Base-by-base conservation (phyloP, 2,113 vertebrate species). In the Centropristis striata region DNA sequence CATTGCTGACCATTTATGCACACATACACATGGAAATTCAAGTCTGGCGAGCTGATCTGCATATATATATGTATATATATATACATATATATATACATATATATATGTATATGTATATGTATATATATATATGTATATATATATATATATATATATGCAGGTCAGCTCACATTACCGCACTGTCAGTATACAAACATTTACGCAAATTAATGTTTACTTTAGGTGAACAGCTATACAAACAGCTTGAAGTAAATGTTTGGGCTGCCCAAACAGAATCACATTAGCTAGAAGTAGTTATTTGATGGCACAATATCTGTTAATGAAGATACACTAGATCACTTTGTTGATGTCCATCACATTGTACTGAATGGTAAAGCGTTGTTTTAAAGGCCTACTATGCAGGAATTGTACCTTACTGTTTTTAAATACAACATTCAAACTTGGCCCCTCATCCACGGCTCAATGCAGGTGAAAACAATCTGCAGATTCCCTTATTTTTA, bases 1-100 rank as follows among this genome's bases (percentile, higher is more conserved):
- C 46, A 50, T 39, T 66, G 47, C 53, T 61, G 51, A 41, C 36
- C 53, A 16, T 14, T 41, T 20, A 77, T 23, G 53, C 67, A 58
- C 1, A 69, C 61, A 36, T 16, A 28, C 15, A 20, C 13, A 47
- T 18, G 23, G 4, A 41, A 42, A 25, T 55, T 36, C 12, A 59
- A 27, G n/a, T n/a, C n/a, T n/a, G n/a, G n/a, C n/a, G n/a, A n/a
- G n/a, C n/a, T n/a, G n/a, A n/a, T n/a, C n/a, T n/a, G n/a, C n/a
- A n/a, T n/a, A n/a, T n/a, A n/a, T n/a, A n/a, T n/a, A n/a, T n/a
- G n/a, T n/a, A n/a, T n/a, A n/a, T n/a, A n/a, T n/a, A n/a, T n/a
- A n/a, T n/a, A n/a, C n/a, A n/a, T n/a, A 53, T 0, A 1, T 2
- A 60, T 20, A 47, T 25, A 64, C 8, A 9, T n/a, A 8, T 32